Conservation (phyloP, 2,888 invertebrate genomes). For the Ditula angustiorana region DNA sequence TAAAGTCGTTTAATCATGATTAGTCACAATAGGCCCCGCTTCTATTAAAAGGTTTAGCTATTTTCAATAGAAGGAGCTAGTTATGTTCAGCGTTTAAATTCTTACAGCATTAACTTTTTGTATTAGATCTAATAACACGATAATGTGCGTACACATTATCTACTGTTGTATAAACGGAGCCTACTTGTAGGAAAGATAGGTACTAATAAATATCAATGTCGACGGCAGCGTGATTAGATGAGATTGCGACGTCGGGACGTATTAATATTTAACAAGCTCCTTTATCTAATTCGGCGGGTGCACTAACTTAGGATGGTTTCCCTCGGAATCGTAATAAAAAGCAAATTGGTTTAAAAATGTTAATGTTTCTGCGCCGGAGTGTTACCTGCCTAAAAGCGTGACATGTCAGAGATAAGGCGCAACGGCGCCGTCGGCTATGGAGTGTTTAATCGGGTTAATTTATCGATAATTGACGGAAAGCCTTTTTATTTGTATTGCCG, state of each 20-base stretch:
- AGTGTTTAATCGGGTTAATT: slow-evolving; percentile 85
- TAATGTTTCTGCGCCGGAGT: slow-evolving; percentile 67
- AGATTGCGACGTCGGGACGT: slow-evolving; percentile 5
- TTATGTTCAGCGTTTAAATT: slow-evolving; percentile 51
- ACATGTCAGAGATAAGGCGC: slow-evolving; percentile 81
- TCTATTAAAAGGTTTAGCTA: slow-evolving; percentile 77
- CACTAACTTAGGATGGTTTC: slow-evolving; percentile 42
- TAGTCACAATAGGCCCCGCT: slow-evolving; percentile 82
- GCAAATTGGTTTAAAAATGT: slow-evolving; percentile 79
- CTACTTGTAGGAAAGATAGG: slow-evolving; percentile 25
- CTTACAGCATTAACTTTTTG: slow-evolving; percentile 39
- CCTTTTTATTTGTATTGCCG: slow-evolving; percentile 85
- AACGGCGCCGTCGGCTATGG: slow-evolving; percentile 81
- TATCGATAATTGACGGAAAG: slow-evolving; percentile 86
- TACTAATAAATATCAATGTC: slow-evolving; percentile 38
- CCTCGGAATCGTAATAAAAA: slow-evolving; percentile 71
- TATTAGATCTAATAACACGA: slow-evolving; percentile 39
- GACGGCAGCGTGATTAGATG: slow-evolving; percentile 18
- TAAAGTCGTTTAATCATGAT: slow-evolving; percentile 85
- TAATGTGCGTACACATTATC: slow-evolving; percentile 36
- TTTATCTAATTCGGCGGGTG: slow-evolving; percentile 17
- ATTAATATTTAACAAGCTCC: background rate
- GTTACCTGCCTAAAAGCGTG: slow-evolving; percentile 83
- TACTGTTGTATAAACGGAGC: slow-evolving; percentile 12
- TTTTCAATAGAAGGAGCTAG: slow-evolving; percentile 69